phyloP scores from a whole-genome alignment of 1,140 invertebrate species.

The Drosophila funebris region DNA sequence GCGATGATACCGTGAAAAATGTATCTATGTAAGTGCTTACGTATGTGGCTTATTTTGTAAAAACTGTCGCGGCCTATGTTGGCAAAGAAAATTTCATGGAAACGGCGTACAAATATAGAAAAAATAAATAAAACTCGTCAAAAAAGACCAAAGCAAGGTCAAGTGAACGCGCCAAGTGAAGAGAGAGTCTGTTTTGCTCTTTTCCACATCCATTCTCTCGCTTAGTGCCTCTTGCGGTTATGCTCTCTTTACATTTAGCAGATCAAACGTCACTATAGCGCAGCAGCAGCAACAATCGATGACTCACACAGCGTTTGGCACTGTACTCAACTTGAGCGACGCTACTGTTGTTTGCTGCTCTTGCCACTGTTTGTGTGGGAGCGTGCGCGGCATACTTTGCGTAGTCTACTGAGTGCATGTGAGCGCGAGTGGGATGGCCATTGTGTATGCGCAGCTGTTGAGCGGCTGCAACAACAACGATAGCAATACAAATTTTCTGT shows the following conservation, averaged over 20 bases:
- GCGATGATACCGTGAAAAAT: neutral
- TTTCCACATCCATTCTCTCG: neutral
- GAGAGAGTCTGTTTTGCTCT: neutral
- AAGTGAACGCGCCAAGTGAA: constrained; percentile 43
- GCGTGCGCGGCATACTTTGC: constrained; percentile 56
- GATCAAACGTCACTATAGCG: constrained; percentile 54
- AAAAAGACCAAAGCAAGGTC: constrained; percentile 80
- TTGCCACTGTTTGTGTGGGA: constrained; percentile 50
- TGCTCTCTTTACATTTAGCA: constrained; percentile 29
- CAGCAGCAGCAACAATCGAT: constrained; percentile 27
- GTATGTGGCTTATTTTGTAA: constrained; percentile 35
- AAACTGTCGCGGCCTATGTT: constrained; percentile 36
- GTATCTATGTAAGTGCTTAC: neutral
- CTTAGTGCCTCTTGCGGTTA: neutral
- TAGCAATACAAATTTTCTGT: constrained; percentile 38
- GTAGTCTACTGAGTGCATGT: neutral
- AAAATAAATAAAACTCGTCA: constrained; percentile 57
- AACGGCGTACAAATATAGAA: constrained; percentile 62
- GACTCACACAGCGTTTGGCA: constrained; percentile 46
- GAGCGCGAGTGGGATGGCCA: constrained; percentile 25
- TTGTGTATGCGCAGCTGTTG: constrained; percentile 19
- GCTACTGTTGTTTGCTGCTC: constrained; percentile 34
- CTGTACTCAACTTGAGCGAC: constrained; percentile 30
- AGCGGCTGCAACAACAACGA: constrained; percentile 32
- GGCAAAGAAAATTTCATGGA: constrained; percentile 63